Evolutionary conservation across 2,888 invertebrate genomes (phyloP).

Genomic region (Drosophila demipolita): DNA sequence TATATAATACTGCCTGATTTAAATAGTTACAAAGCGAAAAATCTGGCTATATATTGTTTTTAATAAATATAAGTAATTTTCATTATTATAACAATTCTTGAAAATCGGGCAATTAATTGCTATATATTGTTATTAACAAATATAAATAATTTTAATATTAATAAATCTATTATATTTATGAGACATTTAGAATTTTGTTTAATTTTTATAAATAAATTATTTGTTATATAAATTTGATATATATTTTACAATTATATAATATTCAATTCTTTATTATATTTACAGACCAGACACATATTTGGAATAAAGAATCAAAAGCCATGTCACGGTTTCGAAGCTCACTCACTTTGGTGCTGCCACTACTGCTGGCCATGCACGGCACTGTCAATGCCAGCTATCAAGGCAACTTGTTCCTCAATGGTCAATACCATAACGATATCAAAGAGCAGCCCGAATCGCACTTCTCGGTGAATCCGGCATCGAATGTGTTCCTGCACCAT

Average conservation of each 20-base stretch:
- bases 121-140: neutral
- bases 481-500: slow-evolving; percentile 82
- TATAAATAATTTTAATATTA: neutral
- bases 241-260: neutral
- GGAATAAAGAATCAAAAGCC: slow-evolving; percentile 15
- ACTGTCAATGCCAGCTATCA: slow-evolving; percentile 64
- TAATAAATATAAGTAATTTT: neutral
- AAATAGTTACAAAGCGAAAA: neutral
- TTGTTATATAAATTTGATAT: neutral
- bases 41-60: neutral
- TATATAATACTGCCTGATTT: neutral
- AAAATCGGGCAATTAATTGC: neutral
- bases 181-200: neutral
- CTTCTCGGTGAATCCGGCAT: slow-evolving; percentile 68
- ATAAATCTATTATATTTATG: neutral
- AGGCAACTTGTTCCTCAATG: slow-evolving; percentile 82
- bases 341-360: slow-evolving; percentile 54
- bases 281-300: slow-evolving; percentile 23
- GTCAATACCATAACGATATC: slow-evolving; percentile 81
- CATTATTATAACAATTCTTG: neutral
- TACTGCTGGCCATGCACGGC: slow-evolving; percentile 61
- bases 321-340: slow-evolving; percentile 70
- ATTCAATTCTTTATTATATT: neutral
- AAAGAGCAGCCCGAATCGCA: slow-evolving; percentile 69
- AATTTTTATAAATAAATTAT: neutral